These are phyloP conservation scores for Callipepla squamata DNA, from an alignment of 2,113 vertebrate genomes.

Conservation along the genomic window DNA sequence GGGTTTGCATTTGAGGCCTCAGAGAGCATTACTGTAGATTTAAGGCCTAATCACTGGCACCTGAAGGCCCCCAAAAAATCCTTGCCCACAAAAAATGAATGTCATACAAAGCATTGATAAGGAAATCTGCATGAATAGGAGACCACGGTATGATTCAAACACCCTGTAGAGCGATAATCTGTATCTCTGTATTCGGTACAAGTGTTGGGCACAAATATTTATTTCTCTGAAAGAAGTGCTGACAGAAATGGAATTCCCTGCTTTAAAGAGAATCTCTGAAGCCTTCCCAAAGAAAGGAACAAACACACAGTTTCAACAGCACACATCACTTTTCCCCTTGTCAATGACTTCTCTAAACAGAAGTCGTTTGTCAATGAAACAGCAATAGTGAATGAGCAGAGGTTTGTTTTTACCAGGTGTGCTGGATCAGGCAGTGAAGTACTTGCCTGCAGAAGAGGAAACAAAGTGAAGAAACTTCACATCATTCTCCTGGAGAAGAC, in stretches of 20 bases:
- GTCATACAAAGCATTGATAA: background rate
- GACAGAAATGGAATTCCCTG: background rate
- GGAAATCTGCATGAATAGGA: background rate
- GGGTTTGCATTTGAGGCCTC: background rate
- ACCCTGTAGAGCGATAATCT: background rate
- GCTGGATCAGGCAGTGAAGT: background rate
- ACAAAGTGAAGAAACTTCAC: background rate
- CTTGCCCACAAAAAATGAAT: background rate
- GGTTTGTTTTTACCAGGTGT: background rate
- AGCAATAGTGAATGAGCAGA: background rate
- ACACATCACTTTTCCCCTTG: background rate
- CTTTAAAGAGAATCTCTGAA: background rate
- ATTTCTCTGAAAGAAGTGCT: background rate
- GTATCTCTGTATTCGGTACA: background rate
- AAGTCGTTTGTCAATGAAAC: background rate
- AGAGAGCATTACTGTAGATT: background rate
- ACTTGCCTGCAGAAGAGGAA: background rate
- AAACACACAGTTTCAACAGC: background rate
- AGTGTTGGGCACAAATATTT: background rate
- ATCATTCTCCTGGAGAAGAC: background rate
- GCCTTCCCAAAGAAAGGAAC: background rate
- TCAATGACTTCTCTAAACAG: background rate
- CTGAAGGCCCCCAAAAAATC: background rate
- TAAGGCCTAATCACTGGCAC: background rate
- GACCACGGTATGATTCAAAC: background rate